A percentile compares a stretch with the other conserved stretches of the same genome.
Conservation (phyloP, 2,113 vertebrate genomes). For the Brevimyrus niger region DNA sequence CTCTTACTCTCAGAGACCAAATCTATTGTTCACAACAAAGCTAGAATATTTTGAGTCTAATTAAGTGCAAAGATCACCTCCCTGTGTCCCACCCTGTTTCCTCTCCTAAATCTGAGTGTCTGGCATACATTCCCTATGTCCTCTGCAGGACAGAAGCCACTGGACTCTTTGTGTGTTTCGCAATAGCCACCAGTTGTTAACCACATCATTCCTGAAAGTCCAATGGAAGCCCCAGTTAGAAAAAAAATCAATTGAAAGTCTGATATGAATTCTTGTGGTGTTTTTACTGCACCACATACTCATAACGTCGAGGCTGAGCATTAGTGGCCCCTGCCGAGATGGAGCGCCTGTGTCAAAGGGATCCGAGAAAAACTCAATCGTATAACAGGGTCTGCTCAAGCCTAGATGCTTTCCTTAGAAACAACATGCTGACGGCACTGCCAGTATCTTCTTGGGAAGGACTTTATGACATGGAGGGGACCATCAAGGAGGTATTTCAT, state of each 20-base stretch:
- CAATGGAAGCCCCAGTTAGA: not conserved
- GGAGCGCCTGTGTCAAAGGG: not conserved
- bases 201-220: not conserved
- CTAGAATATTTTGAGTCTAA: not conserved
- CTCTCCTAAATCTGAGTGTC: not conserved
- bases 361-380: not conserved
- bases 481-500: not conserved
- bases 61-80: not conserved
- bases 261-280: not conserved
- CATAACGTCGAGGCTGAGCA: not conserved
- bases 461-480: not conserved
- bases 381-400: not conserved
- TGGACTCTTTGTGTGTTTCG: not conserved
- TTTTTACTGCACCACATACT: not conserved
- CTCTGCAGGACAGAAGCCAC: not conserved
- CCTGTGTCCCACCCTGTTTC: not conserved
- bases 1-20: not conserved
- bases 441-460: not conserved
- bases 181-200: not conserved
- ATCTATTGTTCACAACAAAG: not conserved
- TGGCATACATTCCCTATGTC: not conserved
- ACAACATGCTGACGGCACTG: not conserved
- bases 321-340: not conserved
- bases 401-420: not conserved
- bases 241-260: not conserved